Percentiles rank a stretch among this genome's conserved stretches.
Conservation (phyloP, 2,888 invertebrate species). For the Drosophila affinis region DNA sequence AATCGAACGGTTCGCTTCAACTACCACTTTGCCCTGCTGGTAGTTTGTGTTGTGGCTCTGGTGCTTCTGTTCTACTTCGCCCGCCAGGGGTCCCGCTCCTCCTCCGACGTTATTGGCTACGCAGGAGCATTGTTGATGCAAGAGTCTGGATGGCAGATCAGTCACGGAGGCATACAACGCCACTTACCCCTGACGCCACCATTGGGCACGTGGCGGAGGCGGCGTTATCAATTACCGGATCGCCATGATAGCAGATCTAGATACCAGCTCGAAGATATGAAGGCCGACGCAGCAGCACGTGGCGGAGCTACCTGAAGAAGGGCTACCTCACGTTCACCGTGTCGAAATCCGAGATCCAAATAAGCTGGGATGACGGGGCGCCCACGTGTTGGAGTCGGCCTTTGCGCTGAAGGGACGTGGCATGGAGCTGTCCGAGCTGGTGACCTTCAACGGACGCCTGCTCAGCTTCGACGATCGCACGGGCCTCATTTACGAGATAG, state of each 20-base stretch:
- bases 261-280: constrained; percentile 91
- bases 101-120: constrained; percentile 78
- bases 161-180: constrained; percentile 86
- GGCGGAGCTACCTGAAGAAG: constrained; percentile 92
- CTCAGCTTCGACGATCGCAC: constrained; percentile 97
- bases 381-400: constrained; percentile 87
- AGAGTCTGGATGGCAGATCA: constrained; percentile 33
- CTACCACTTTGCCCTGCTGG: constrained; percentile 89
- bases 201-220: constrained; percentile 86
- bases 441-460: constrained; percentile 94
- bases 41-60: constrained; percentile 87
- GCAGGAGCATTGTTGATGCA: constrained; percentile 49
- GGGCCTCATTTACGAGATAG: constrained; percentile 93
- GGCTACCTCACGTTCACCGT: constrained; percentile 90
- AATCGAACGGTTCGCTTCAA: constrained; percentile 93
- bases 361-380: constrained; percentile 90
- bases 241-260: constrained; percentile 96
- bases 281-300: constrained; percentile 87
- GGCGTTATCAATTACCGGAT: constrained; percentile 88
- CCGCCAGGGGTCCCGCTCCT: constrained; percentile 83
- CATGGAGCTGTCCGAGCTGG: constrained; percentile 98
- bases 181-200: constrained; percentile 93
- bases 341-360: constrained; percentile 86
- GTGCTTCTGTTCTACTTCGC: constrained; percentile 89
- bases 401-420: constrained; percentile 94